Evolutionary conservation across 2,797 vertebrate species (phyloP), one percentile per base, ranked within the genome.

Genomic region (Oophaga sylvatica): DNA sequence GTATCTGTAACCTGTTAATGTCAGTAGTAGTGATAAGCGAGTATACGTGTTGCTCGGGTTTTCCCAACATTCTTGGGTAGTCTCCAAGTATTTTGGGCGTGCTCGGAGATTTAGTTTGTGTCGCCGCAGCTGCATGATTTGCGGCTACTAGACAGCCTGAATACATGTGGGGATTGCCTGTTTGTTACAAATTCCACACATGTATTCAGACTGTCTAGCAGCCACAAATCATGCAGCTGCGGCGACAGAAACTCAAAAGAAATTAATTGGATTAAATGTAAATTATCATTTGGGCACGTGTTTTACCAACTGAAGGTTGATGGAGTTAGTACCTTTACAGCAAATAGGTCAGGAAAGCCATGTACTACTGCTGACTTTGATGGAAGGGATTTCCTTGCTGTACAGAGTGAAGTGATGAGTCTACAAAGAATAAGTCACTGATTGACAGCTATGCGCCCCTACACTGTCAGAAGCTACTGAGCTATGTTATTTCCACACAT

Each of bases 401-500:
- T 75, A 10, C 16, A 20, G 26, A 73, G 12, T 60, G 13, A 59
- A 29, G 67, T 71, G 56, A 73, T 41, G 31, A 59, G 56, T 65
- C 62, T 53, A 16, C 67, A 41, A 59, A 31, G 53, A 83, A 45
- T 17, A 48, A 22, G 71, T 76, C 70, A 76, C n/a, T 76, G 70
- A 76, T 76, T 84, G 83, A 45, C 83, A 84, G 35, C 70, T 5
- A 6, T 26, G 20, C 20, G 26, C 59, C 82, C 67, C 67, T 59
- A 35, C 67, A 41, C 67, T 60, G 56, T 83, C 53, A 75, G 82
- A 15, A 60, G 67, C 16, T 41, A 41, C 53, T 83, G 56, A 83
- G 59, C 83, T 85, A 45, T 65, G 29, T 56, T 85, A 85, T 41
- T n/a, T 85, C 62, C 60, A 19, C 71, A 76, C 11, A n/a, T 76